Percentiles rank a stretch among this genome's conserved stretches.
These are phyloP conservation scores for Scaptomyza parva DNA, from an alignment of 2,888 invertebrate genomes.

Conservation along the genomic window DNA sequence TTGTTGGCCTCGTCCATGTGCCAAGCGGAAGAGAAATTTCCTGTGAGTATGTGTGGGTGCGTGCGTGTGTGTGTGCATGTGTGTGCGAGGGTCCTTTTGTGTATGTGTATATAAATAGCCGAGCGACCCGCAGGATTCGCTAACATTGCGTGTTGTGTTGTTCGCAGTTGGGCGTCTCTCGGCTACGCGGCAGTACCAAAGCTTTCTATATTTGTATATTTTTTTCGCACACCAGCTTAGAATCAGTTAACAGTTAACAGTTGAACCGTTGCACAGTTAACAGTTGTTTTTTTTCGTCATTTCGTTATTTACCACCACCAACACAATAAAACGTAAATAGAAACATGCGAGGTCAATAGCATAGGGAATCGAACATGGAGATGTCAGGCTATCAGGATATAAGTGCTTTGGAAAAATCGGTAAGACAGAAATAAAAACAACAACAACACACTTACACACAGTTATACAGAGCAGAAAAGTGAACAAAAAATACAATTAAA, in stretches of 20 bases:
- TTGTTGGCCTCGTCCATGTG: slow-evolving; percentile 31
- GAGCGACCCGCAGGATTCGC: slow-evolving; percentile 57
- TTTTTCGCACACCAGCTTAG: background rate
- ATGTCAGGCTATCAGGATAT: slow-evolving; percentile 80
- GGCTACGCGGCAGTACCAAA: slow-evolving; percentile 20
- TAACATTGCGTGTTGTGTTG: slow-evolving; percentile 50
- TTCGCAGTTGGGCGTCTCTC: slow-evolving; percentile 32
- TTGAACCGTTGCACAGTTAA: slow-evolving; percentile 12
- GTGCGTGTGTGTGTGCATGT: slow-evolving; percentile 19
- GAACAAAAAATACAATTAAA: background rate
- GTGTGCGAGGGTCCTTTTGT: no score
- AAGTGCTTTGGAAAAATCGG: slow-evolving; percentile 82
- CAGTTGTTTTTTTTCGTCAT: no score
- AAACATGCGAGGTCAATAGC: slow-evolving; percentile 41
- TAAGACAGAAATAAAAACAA: slow-evolving; percentile 42
- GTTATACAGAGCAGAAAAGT: no score
- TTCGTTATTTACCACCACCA: background rate
- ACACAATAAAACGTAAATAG: background rate
- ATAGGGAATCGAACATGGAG: slow-evolving; percentile 45
- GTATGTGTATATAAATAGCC: slow-evolving; percentile 69
- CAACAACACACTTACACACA: no score
- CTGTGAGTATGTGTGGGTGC: slow-evolving; percentile 1
- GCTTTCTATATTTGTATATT: no score
- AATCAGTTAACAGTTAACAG: slow-evolving; percentile 11
- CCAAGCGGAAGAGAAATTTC: slow-evolving; percentile 52